Percentiles rank a stretch among this genome's conserved stretches.
phyloP scores from a whole-genome alignment of 2,113 vertebrate species.

The Piprites chloris region DNA sequence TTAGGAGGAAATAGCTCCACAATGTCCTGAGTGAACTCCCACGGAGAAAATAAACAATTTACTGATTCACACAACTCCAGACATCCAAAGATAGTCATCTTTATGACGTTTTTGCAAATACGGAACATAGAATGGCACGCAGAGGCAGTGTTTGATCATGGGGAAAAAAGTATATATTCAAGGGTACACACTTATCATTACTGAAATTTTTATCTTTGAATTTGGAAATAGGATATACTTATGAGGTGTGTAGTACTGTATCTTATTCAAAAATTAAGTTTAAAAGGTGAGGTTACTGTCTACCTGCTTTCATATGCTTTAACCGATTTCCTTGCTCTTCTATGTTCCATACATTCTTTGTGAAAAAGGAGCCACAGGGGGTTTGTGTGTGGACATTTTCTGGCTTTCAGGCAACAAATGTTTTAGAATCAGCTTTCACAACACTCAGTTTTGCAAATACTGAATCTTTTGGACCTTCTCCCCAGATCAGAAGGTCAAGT shows the following conservation, averaged over 20 bases:
- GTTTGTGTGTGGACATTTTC: background rate
- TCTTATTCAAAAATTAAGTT: background rate
- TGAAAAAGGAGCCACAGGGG: background rate
- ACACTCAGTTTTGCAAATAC: background rate
- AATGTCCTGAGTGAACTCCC: constrained; percentile 51
- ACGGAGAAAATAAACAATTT: constrained; percentile 63
- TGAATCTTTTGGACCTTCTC: background rate
- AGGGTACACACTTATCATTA: background rate
- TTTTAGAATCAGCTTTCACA: background rate
- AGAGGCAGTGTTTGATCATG: background rate
- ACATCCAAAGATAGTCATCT: background rate
- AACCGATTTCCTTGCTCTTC: background rate
- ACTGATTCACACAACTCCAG: constrained; percentile 31
- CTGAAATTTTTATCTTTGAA: background rate
- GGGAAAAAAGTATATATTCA: background rate
- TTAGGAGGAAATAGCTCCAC: constrained; percentile 71
- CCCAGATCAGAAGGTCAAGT: background rate
- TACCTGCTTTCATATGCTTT: background rate
- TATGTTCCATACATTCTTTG: background rate
- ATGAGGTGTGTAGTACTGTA: background rate
- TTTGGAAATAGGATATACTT: background rate
- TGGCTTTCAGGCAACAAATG: background rate
- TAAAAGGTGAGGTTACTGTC: background rate
- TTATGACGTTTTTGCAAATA: constrained; percentile 13
- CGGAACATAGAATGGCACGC: background rate